Conservation (phyloP, 1,140 invertebrate species). For the Cyphomyrmex costatus region DNA sequence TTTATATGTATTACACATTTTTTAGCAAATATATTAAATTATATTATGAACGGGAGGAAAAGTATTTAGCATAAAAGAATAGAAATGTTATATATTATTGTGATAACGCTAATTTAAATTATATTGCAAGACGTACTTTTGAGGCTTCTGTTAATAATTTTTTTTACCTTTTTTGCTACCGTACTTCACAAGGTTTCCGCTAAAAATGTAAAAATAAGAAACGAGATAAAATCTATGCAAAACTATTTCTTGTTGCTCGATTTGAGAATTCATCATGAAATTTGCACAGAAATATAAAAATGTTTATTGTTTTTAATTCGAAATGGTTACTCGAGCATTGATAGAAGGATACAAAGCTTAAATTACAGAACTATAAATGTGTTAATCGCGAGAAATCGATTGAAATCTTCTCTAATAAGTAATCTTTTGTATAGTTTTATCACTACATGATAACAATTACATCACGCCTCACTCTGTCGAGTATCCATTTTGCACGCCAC, state of each 20-base stretch:
- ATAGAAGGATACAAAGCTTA: neutral
- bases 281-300: no score
- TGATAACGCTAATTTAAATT: neutral
- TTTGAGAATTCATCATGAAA: no score
- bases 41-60: neutral
- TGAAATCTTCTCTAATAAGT: neutral
- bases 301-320: no score
- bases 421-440: neutral
- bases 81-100: neutral
- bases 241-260: no score
- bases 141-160: no score
- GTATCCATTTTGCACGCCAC: neutral
- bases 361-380: neutral
- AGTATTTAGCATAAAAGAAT: neutral
- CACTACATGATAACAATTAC: constrained; percentile 19
- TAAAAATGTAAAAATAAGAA: no score
- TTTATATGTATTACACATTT: neutral
- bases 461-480: constrained; percentile 4
- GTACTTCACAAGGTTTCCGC: no score
- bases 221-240: no score
- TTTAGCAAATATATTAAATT: constrained; percentile 10
- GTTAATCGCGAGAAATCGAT: neutral
- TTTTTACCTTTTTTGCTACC: no score
- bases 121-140: neutral
- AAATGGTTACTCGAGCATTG: no score